A percentile compares a stretch with the other conserved stretches of the same genome.
Evolutionary conservation across 2,113 vertebrate genomes (phyloP).

Genomic region (Ranitomeya variabilis): DNA sequence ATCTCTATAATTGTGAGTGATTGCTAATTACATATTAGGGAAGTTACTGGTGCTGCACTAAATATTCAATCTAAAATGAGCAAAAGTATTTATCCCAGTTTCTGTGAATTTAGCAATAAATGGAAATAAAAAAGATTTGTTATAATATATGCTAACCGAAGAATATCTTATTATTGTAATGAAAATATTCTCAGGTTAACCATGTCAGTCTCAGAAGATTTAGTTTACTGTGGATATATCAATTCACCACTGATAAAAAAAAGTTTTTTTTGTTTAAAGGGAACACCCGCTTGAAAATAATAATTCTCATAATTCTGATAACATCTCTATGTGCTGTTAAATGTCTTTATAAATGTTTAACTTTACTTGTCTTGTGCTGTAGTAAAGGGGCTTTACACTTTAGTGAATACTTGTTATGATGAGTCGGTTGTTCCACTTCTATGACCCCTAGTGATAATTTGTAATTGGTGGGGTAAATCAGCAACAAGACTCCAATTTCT

Average conservation of each 20-base stretch:
- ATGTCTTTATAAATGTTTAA: too few relatives aligned
- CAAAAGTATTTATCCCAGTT: background rate
- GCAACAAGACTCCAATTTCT: background rate
- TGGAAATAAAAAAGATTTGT: background rate
- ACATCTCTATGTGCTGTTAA: background rate
- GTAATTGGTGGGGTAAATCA: too few relatives aligned
- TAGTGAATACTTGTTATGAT: too few relatives aligned
- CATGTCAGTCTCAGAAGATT: background rate
- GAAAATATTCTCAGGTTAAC: background rate
- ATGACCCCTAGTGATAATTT: too few relatives aligned
- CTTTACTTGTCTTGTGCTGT: too few relatives aligned
- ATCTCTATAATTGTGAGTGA: slow-evolving; percentile 19
- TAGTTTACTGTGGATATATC: background rate
- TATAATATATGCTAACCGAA: background rate
- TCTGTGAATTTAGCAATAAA: background rate
- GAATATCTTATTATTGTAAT: background rate
- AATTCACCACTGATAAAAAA: background rate
- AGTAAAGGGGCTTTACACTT: too few relatives aligned
- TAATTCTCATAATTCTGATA: background rate
- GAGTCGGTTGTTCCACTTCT: too few relatives aligned
- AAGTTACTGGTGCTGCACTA: slow-evolving; percentile 21
- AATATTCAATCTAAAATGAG: background rate
- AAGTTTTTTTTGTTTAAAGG: background rate
- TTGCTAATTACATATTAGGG: slow-evolving; percentile 8
- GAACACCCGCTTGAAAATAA: background rate